Evolutionary conservation across 2,797 vertebrate genomes (phyloP), one percentile per base, ranked within the genome.

Genomic region (Pipistrellus nathusii): DNA sequence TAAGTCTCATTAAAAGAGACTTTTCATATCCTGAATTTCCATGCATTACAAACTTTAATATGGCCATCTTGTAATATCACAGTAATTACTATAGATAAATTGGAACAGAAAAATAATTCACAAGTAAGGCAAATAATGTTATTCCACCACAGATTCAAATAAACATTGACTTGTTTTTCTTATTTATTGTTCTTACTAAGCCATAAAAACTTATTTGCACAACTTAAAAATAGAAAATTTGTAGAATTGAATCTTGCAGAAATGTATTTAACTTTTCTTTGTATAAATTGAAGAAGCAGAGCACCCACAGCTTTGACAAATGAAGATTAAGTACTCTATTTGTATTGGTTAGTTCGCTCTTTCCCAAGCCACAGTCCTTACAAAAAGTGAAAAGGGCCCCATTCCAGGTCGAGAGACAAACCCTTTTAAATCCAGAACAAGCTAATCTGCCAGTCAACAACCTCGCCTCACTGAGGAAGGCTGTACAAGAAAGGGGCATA

Each of bases 21-120:
- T 93, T 97, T 97, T 87, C 3, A 94, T 32, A 23, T 97, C 72
- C 95, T 97, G 72, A 96, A 97, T 97, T 97, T 97, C 66, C 77
- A 96, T 97, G 95, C 90, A 94, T 94, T 94, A 69, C 32, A 93
- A 84, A 93, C 96, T 92, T 97, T 94, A 53, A 92, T 73, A 77
- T 62, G 83, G 41, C 5, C 75, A 96, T 86, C 30, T 96, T 97
- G 96, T 48, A 96, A 94, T 83, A 95, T 81, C 85, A 78, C 68
- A 93, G 27, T 91, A 88, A 95, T 96, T 93, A 64, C 48, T 81
- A 30, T 30, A 88, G 44, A 53, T 89, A 93, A 81, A 95, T 0
- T 90, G n/a, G 32, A 95, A 94, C 18, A 85, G 72, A 76, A 97
- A 94, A 95, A 86, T 75, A 97, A 96, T 96, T 86, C 7, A 93